phyloP scores from a whole-genome alignment of 2,797 vertebrate genomes.

The Pogonophryne albipinna region DNA sequence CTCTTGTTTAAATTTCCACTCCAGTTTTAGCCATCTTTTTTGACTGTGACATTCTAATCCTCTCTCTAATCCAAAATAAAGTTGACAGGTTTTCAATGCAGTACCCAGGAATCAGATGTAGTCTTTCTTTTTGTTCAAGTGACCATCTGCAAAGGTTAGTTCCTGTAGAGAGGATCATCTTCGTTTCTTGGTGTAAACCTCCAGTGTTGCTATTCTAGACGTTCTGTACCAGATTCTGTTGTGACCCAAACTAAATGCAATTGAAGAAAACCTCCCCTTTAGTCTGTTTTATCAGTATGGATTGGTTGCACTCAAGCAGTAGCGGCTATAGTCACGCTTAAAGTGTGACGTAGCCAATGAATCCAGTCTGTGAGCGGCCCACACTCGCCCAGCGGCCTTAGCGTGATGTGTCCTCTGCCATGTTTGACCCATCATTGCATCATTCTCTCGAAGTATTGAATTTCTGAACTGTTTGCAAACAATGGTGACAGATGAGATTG shows the following conservation, averaged over 20 bases:
- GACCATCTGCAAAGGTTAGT: conserved; percentile 52
- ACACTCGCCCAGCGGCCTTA: conserved; percentile 21
- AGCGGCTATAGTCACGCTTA: conserved; percentile 35
- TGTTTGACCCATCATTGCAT: conserved; percentile 48
- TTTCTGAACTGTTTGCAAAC: conserved; percentile 80
- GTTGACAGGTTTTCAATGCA: too few species aligned
- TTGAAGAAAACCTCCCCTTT: conserved; percentile 27
- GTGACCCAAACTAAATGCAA: conserved; percentile 25
- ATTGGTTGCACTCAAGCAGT: conserved; percentile 41
- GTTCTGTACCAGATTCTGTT: conserved; percentile 27
- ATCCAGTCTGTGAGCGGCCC: conserved; percentile 41
- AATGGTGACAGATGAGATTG: conserved; percentile 62
- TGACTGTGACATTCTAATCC: not conserved
- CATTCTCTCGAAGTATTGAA: conserved; percentile 62
- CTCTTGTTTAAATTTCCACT: not conserved
- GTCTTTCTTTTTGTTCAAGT: too few species aligned
- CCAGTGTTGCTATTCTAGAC: conserved; percentile 13
- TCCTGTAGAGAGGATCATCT: conserved; percentile 42
- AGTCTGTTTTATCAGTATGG: conserved; percentile 43
- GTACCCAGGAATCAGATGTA: too few species aligned
- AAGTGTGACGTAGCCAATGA: conserved; percentile 25
- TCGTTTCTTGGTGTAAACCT: conserved; percentile 50
- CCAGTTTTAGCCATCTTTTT: not conserved
- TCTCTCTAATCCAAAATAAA: not conserved
- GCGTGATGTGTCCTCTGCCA: conserved; percentile 49